A percentile compares a stretch with the other conserved stretches of the same genome.
Evolutionary conservation across 2,797 vertebrate species (phyloP).

Genomic region (Esox masquinongy): DNA sequence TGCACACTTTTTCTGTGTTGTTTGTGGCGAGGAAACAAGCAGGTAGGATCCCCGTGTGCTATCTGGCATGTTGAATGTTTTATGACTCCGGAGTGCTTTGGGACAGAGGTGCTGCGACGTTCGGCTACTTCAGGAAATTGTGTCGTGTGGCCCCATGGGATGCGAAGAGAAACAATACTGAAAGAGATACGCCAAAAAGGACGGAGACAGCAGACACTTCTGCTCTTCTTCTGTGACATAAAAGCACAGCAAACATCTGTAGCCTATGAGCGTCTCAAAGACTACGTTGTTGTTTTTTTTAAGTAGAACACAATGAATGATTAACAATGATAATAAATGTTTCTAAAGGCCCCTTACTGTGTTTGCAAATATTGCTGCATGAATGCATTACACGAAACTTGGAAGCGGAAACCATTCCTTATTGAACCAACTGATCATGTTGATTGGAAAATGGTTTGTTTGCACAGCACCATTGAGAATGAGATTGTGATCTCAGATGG

Average conservation of each 20-base stretch:
- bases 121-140: conserved; percentile 40
- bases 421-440: too few relatives aligned
- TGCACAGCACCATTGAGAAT: too few relatives aligned
- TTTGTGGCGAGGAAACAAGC: conserved; percentile 26
- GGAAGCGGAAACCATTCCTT: too few relatives aligned
- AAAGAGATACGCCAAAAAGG: conserved; percentile 11
- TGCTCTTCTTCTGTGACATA: conserved; percentile 1
- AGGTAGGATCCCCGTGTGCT: conserved; percentile 36
- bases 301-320: conserved; percentile 7
- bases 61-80: conserved; percentile 40
- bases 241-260: not conserved
- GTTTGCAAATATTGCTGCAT: too few relatives aligned
- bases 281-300: not conserved
- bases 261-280: not conserved
- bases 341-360: too few relatives aligned
- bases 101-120: conserved; percentile 28
- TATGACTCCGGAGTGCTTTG: conserved; percentile 34
- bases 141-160: conserved; percentile 20
- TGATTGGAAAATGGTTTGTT: too few relatives aligned
- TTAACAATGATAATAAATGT: conserved; percentile 2
- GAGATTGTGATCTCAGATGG: too few relatives aligned
- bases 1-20: conserved; percentile 22
- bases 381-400: too few relatives aligned
- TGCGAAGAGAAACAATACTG: conserved; percentile 3
- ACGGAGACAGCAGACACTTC: conserved; percentile 16